Conservation (phyloP, 2,797 vertebrate genomes). For the Pampus argenteus region DNA sequence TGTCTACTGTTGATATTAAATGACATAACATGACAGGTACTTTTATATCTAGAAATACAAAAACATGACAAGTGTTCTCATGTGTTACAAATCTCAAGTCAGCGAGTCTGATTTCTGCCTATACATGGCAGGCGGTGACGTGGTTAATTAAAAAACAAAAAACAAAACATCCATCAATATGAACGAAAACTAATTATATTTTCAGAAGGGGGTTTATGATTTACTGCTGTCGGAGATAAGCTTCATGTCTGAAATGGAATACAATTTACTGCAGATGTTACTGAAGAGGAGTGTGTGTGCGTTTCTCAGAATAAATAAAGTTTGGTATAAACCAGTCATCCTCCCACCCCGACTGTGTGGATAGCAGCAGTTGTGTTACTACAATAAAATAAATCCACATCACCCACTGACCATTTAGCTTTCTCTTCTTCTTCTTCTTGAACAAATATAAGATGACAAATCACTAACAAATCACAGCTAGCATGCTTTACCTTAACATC, state of each 20-base stretch:
- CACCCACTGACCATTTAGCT: slow-evolving; percentile 40
- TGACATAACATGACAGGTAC: slow-evolving; percentile 27
- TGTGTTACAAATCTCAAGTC: slow-evolving; percentile 14
- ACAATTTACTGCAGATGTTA: slow-evolving; percentile 6
- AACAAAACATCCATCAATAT: background rate
- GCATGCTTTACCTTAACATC: background rate
- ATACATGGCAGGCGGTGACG: background rate
- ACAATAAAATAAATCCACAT: slow-evolving; percentile 23
- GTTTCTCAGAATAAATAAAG: slow-evolving; percentile 3
- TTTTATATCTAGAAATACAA: slow-evolving; percentile 6
- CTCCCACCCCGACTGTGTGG: slow-evolving; percentile 12
- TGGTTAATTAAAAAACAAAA: background rate
- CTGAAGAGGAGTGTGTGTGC: background rate
- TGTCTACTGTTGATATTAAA: slow-evolving; percentile 42
- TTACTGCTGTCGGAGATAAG: background rate
- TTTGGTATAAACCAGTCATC: background rate
- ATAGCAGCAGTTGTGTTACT: background rate
- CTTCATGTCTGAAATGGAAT: background rate
- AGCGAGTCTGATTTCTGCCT: slow-evolving; percentile 6
- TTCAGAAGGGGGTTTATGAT: background rate
- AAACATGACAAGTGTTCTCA: slow-evolving; percentile 2
- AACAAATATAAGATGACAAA: background rate
- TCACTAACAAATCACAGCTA: background rate
- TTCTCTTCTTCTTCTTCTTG: background rate
- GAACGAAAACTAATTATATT: background rate